A percentile compares a stretch with the other conserved stretches of the same genome.
These are phyloP conservation scores for Agrotis segetum DNA, from an alignment of 2,888 invertebrate genomes.

Conservation along the genomic window DNA sequence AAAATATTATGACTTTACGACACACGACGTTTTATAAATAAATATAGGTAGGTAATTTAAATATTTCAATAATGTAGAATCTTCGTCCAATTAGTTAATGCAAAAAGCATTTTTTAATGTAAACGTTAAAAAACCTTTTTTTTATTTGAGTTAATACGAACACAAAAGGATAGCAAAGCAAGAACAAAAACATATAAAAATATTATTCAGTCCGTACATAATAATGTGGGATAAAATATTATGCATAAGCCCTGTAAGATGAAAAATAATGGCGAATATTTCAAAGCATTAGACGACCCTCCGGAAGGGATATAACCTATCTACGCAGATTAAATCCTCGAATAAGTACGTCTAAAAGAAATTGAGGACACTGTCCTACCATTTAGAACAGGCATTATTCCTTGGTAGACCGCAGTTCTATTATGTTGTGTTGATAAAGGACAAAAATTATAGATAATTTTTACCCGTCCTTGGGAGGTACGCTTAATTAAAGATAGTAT, in stretches of 20 bases:
- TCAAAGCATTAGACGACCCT: constrained; percentile 46
- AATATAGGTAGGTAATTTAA: no score
- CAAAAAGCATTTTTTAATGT: not conserved
- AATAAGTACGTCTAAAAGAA: constrained; percentile 26
- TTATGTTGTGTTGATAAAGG: not conserved
- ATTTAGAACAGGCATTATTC: constrained; percentile 26
- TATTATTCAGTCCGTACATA: not conserved
- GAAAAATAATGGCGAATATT: constrained; percentile 40
- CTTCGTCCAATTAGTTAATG: not conserved
- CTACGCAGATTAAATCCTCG: constrained; percentile 30
- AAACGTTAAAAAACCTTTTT: not conserved
- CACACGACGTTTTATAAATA: constrained; percentile 22
- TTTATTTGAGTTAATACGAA: not conserved
- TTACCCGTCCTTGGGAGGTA: not conserved
- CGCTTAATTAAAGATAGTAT: not conserved
- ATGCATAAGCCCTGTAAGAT: constrained; percentile 10
- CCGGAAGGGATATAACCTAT: constrained; percentile 13
- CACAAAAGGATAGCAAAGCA: not conserved
- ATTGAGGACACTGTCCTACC: constrained; percentile 26
- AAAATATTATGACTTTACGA: constrained; percentile 34
- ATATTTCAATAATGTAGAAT: no score
- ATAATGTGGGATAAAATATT: constrained; percentile 3
- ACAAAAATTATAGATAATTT: not conserved
- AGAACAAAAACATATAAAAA: not conserved
- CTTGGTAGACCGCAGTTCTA: not conserved